Conservation (phyloP, 2,888 invertebrate genomes). For the Helleia helle region DNA sequence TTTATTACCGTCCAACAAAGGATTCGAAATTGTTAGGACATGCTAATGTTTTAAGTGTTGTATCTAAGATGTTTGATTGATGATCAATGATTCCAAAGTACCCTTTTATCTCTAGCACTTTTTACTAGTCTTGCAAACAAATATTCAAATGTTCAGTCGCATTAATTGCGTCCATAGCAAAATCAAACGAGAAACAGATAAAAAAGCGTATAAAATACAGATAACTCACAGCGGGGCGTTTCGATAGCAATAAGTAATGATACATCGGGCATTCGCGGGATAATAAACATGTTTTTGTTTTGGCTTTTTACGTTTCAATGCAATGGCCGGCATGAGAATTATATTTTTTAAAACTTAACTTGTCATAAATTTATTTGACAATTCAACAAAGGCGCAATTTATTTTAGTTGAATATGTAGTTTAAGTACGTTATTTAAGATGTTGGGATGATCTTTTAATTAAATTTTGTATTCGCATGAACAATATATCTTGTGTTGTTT, state of each 20-base stretch:
- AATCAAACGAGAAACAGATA: conserved; percentile 20
- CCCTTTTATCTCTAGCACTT: background rate
- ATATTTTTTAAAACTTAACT: conserved; percentile 1
- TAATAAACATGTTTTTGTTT: conserved; percentile 14
- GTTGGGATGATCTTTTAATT: too few species aligned
- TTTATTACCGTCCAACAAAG: background rate
- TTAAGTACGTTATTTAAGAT: too few species aligned
- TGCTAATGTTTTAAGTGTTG: too few species aligned
- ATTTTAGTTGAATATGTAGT: too few species aligned
- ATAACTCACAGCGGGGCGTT: conserved; percentile 34
- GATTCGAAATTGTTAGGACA: background rate
- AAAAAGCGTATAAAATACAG: conserved; percentile 32
- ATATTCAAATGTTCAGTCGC: background rate
- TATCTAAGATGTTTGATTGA: too few species aligned
- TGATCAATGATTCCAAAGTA: too few species aligned
- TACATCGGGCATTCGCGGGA: conserved; percentile 14
- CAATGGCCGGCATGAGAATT: background rate
- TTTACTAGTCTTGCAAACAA: background rate
- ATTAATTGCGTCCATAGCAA: conserved; percentile 11
- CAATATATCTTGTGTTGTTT: too few species aligned
- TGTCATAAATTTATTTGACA: too few species aligned
- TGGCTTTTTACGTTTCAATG: background rate
- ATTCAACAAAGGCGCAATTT: too few species aligned
- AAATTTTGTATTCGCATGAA: too few species aligned
- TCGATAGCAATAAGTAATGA: conserved; percentile 26